Conservation (phyloP, 1,140 invertebrate genomes). For the Lepeophtheirus salmonis region DNA sequence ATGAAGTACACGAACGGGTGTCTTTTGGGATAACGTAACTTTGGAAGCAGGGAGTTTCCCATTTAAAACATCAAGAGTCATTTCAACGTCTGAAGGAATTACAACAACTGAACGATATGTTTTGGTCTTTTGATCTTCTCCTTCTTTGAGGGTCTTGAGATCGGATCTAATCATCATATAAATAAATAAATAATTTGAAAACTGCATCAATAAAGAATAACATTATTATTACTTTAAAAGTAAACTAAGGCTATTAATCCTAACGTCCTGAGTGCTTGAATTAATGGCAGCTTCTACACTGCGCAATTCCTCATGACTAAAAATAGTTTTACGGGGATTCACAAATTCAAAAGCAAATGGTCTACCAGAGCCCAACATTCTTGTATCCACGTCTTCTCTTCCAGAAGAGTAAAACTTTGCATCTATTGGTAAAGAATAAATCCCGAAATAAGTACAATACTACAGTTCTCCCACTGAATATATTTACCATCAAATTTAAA, state of each 20-base stretch:
- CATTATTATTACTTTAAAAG: slow-evolving; percentile 27
- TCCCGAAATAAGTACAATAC: no score
- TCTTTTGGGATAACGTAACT: slow-evolving; percentile 41
- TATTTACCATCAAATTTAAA: slow-evolving; percentile 33
- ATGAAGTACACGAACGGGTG: slow-evolving; percentile 65
- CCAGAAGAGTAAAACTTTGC: slow-evolving; percentile 67
- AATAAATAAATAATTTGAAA: slow-evolving; percentile 21
- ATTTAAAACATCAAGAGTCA: neutral
- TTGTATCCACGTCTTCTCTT: slow-evolving; percentile 81
- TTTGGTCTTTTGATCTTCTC: slow-evolving; percentile 67
- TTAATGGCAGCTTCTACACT: slow-evolving; percentile 42
- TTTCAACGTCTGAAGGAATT: neutral
- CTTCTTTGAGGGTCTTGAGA: slow-evolving; percentile 51
- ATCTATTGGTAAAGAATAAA: neutral
- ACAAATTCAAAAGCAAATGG: slow-evolving; percentile 67
- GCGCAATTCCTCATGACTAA: slow-evolving; percentile 33
- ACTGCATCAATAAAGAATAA: neutral
- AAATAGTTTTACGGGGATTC: slow-evolving; percentile 39
- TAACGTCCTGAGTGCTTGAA: slow-evolving; percentile 34
- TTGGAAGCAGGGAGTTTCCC: slow-evolving; percentile 32
- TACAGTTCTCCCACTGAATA: no score
- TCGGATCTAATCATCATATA: slow-evolving; percentile 46
- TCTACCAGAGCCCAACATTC: slow-evolving; percentile 61
- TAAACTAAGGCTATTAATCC: slow-evolving; percentile 41
- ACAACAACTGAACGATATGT: slow-evolving; percentile 47